A percentile compares a stretch with the other conserved stretches of the same genome.
Evolutionary conservation across 2,888 invertebrate genomes (phyloP).

Genomic region (Hanleya hanleyi): DNA sequence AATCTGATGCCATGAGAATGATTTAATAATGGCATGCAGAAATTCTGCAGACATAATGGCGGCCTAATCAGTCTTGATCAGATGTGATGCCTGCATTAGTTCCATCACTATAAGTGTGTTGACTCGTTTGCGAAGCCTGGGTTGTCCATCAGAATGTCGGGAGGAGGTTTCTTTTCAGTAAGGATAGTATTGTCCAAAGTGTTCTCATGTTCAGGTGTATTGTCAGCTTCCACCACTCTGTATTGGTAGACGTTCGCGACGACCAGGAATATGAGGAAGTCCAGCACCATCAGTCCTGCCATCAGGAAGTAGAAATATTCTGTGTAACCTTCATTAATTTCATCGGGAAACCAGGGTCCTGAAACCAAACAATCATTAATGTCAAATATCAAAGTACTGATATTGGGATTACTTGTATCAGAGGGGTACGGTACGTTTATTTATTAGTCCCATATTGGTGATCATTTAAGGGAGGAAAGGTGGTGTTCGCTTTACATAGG

Average conservation of each 20-base stretch:
- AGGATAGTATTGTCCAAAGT: background rate
- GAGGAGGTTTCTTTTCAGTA: background rate
- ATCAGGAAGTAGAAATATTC: conserved; percentile 59
- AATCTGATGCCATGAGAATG: too few relatives aligned
- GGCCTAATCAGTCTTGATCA: too few relatives aligned
- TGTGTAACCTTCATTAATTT: conserved; percentile 56
- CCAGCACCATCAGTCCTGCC: conserved; percentile 47
- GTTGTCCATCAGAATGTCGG: background rate
- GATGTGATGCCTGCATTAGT: too few relatives aligned
- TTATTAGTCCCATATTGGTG: too few relatives aligned
- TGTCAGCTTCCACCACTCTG: conserved; percentile 6
- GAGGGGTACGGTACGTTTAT: too few relatives aligned
- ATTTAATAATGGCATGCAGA: too few relatives aligned
- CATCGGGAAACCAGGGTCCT: conserved; percentile 61
- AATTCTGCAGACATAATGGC: too few relatives aligned
- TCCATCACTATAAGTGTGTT: background rate
- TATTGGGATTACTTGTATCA: too few relatives aligned
- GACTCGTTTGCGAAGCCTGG: background rate
- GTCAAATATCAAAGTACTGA: too few relatives aligned
- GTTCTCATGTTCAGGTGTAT: background rate
- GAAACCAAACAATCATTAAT: conserved; percentile 5
- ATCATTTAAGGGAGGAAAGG: too few relatives aligned
- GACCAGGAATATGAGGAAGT: conserved; percentile 48
- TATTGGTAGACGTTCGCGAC: conserved; percentile 48
- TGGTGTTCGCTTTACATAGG: too few relatives aligned